These are phyloP conservation scores for Pygocentrus nattereri DNA, from an alignment of 2,797 vertebrate genomes.

Conservation along the genomic window DNA sequence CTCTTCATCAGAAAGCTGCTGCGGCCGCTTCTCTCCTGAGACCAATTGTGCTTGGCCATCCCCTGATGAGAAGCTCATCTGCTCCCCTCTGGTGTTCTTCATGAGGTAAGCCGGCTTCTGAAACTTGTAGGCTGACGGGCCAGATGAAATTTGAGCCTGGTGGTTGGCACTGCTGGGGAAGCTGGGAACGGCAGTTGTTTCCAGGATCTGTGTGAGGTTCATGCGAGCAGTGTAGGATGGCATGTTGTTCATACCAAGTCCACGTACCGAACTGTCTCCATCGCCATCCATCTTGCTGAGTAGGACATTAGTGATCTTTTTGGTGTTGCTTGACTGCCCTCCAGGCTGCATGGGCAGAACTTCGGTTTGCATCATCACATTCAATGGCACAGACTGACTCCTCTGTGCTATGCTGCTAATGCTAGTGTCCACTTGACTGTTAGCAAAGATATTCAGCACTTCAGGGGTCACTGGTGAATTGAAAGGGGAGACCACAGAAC, in stretches of 20 bases:
- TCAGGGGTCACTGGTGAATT: slow-evolving; percentile 88
- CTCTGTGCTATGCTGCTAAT: slow-evolving; percentile 91
- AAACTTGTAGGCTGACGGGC: slow-evolving; percentile 86
- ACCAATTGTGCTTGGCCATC: slow-evolving; percentile 86
- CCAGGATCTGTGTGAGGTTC: slow-evolving; percentile 98
- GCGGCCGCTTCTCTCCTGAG: slow-evolving; percentile 76
- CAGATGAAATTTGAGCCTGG: slow-evolving; percentile 84
- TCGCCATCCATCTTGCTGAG: slow-evolving; percentile 94
- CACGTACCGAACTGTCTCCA: slow-evolving; percentile 86
- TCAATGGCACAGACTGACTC: slow-evolving; percentile 96
- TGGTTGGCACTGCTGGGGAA: slow-evolving; percentile 85
- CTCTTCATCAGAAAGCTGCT: slow-evolving; percentile 53
- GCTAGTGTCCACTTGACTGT: slow-evolving; percentile 80
- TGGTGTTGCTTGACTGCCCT: slow-evolving; percentile 82
- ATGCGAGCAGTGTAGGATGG: slow-evolving; percentile 95
- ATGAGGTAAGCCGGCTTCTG: slow-evolving; percentile 91
- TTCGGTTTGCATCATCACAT: slow-evolving; percentile 98
- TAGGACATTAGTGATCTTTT: slow-evolving; percentile 91
- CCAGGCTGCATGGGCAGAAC: slow-evolving; percentile 79
- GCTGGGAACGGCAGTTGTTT: slow-evolving; percentile 79
- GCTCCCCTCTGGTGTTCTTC: slow-evolving; percentile 87
- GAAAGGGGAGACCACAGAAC: slow-evolving; percentile 86
- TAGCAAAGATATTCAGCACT: slow-evolving; percentile 87
- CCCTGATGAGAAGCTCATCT: slow-evolving; percentile 84
- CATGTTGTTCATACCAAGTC: slow-evolving; percentile 91